Evolutionary conservation across 2,797 vertebrate genomes (phyloP), one percentile per base, ranked within the genome.

Genomic region (Typhlichthys eigenmanni): DNA sequence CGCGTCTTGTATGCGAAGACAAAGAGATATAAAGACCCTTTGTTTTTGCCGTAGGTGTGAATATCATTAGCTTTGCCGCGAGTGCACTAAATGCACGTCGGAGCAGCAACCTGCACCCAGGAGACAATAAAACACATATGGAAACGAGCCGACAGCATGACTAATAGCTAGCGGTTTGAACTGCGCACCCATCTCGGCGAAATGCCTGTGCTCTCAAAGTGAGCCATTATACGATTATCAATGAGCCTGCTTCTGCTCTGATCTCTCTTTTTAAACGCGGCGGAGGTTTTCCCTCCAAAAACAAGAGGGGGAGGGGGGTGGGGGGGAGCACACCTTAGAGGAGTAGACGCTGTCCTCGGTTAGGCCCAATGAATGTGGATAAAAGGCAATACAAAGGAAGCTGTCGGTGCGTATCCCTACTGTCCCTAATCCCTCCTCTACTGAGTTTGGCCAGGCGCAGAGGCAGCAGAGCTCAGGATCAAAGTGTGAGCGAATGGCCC

Each of bases 151-250:
- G 63, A 74, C 78, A 77, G 79, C 76, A 84, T 87, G 84, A 88
- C 84, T 88, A 89, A 91, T 90, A 84, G 81, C 75, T 64, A 74
- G 68, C 71, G 68, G 81, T 90, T 85, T 79, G 83, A 88, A 86
- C 80, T 75, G 66, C 50, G 61, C 13, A 59, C 68, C 62, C 74
- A 76, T 86, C 78, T 82, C 75, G 74, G 77, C 69, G 62, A 83
- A 88, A 84, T 69, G 68, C 61, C 75, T 64, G 79, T 76, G 83
- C 81, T 66, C 74, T 86, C 78, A 79, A 85, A 89, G 81, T 82
- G 82, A 88, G 81, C 76, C 83, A 85, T 91, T 88, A 87, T 86
- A 75, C 68, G 78, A 82, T 82, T 89, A 86, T 88, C 89, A 89
- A 79, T 81, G 79, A 84, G 80, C 77, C 74, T 38, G 56, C 68